phyloP scores from a whole-genome alignment of 2,888 invertebrate species.

The Cremastinae sp. region DNA sequence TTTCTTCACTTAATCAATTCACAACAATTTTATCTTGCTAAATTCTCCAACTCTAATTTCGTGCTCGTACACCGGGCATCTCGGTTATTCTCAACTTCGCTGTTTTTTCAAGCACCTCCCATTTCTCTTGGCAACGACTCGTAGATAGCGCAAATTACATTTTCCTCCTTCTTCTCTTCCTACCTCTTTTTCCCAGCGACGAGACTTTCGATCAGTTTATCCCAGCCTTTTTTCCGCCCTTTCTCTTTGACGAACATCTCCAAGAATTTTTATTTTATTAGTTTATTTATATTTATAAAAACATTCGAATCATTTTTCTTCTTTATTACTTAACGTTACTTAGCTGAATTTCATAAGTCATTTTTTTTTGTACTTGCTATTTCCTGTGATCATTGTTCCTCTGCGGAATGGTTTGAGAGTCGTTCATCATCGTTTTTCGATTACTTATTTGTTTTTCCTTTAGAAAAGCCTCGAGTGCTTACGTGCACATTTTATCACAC shows the following conservation, averaged over 20 bases:
- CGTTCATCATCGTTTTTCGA: too few relatives aligned
- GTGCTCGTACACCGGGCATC: neutral
- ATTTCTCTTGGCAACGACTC: neutral
- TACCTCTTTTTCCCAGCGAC: constrained; percentile 2
- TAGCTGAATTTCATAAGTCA: too few relatives aligned
- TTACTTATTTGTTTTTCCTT: too few relatives aligned
- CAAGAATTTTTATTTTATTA: neutral
- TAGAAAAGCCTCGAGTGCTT: neutral
- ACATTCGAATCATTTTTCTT: neutral
- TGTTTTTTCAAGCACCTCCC: neutral
- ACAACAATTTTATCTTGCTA: constrained; percentile 56
- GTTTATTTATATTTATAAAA: neutral
- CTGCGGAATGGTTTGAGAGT: too few relatives aligned
- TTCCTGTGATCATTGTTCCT: too few relatives aligned
- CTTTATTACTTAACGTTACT: too few relatives aligned
- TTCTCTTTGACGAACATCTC: neutral
- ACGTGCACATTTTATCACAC: neutral
- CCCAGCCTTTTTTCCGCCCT: neutral
- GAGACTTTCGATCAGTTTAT: neutral
- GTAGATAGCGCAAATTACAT: constrained; percentile 17
- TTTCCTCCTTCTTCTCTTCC: neutral
- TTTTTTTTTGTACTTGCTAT: too few relatives aligned
- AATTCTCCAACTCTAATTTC: constrained; percentile 52
- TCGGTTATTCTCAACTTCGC: constrained; percentile 11
- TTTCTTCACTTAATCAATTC: constrained; percentile 58